Percentiles rank a stretch among this genome's conserved stretches.
phyloP scores from a whole-genome alignment of 2,113 vertebrate species.

The Spea bombifrons region DNA sequence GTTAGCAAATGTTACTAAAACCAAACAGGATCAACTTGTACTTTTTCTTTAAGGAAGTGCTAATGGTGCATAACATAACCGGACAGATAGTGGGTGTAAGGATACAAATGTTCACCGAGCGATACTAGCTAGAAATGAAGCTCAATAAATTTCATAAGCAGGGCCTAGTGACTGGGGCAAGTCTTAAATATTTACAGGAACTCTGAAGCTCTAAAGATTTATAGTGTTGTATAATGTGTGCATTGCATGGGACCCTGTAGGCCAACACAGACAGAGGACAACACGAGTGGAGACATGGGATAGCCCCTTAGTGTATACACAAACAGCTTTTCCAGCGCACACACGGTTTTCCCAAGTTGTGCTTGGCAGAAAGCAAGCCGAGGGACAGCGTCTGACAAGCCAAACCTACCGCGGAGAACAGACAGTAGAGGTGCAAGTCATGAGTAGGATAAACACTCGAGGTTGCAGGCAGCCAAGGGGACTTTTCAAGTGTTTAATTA shows the following conservation, averaged over 20 bases:
- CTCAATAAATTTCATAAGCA: slow-evolving; percentile 1
- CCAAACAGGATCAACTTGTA: too few relatives aligned
- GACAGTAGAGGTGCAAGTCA: background rate
- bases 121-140: slow-evolving; percentile 11
- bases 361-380: slow-evolving; percentile 1
- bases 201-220: background rate
- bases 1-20: too few relatives aligned
- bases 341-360: background rate
- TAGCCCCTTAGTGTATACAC: background rate
- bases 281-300: slow-evolving; percentile 17
- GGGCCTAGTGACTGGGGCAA: background rate
- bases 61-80: too few relatives aligned
- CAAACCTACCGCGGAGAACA: slow-evolving; percentile 13
- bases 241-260: slow-evolving; percentile 3
- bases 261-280: background rate
- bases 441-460: slow-evolving; percentile 14
- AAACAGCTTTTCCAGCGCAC: slow-evolving; percentile 10
- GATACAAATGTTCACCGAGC: slow-evolving; percentile 33
- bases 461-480: background rate
- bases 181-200: slow-evolving; percentile 18
- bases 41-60: too few relatives aligned
- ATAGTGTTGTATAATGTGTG: slow-evolving; percentile 16
- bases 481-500: slow-evolving; percentile 18
- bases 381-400: background rate
- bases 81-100: too few relatives aligned